Evolutionary conservation across 2,113 vertebrate species (phyloP), one percentile per base, ranked within the genome.

Genomic region (Cricetomys ansorgei): DNA sequence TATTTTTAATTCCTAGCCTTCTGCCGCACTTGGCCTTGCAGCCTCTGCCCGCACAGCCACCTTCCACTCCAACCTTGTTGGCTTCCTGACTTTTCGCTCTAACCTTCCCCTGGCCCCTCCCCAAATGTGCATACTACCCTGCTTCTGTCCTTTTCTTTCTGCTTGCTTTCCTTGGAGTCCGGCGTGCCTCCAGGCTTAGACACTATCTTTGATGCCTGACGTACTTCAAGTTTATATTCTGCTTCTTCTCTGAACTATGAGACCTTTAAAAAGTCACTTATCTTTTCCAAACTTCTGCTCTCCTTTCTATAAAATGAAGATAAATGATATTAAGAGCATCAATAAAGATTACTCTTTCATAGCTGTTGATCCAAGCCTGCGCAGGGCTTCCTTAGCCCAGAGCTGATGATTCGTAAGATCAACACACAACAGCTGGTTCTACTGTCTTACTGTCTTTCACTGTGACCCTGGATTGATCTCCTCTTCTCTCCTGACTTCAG

Each of bases 301-400:
- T 91, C 69, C 89, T 31, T 34, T 53, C 64, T 85, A 37, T 70
- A 89, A 92, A 92, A 59, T 55, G 15, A 86, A 84, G 23, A 13
- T 13, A 73, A 92, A 80, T 85, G 67, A 80, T 88, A 92, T 62
- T 70, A 34, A 64, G n/a, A 55, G 27, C n/a, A 77, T 50, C 15
- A 64, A 62, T 73, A 37, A 88, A 83, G 31, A 73, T n/a, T 37
- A 43, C 21, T 48, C 25, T 65, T 91, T 77, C 37, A 16, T 17
- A 75, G n/a, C 57, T 81, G 25, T 40, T 62, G 34, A 70, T 69
- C 37, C 40, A 91, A 76, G 85, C 62, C 31, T 10, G 12, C 69
- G 25, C 29, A 85, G 3, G 3, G 8, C n/a, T 53, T 13, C 59
- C n/a, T 53, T 13, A 65, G 25, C 29, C 73, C 19, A 27, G 31